A percentile compares a stretch with the other conserved stretches of the same genome.
Evolutionary conservation across 2,113 vertebrate genomes (phyloP).

Genomic region (Tragelaphus buxtoni): DNA sequence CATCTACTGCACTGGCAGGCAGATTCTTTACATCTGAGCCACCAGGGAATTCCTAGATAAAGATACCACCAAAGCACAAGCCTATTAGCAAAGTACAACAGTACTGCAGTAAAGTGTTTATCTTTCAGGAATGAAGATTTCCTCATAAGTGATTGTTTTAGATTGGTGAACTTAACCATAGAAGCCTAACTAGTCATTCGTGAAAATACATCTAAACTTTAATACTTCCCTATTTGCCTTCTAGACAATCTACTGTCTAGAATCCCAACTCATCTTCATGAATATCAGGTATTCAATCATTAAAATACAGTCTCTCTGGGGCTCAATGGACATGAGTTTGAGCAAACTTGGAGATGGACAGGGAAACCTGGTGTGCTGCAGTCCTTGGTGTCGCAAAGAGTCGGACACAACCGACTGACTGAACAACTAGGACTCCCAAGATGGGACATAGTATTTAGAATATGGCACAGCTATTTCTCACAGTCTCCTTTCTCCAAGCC

Average conservation of each 20-base stretch:
- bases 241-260: background rate
- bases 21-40: background rate
- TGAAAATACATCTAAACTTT: background rate
- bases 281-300: background rate
- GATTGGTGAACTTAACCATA: background rate
- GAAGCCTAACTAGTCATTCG: background rate
- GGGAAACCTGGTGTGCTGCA: background rate
- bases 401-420: background rate
- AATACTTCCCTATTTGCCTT: background rate
- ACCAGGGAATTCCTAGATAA: background rate
- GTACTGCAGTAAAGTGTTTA: background rate
- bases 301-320: background rate
- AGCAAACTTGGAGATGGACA: background rate
- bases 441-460: background rate
- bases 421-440: background rate
- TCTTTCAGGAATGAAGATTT: background rate
- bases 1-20: background rate
- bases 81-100: background rate
- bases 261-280: background rate
- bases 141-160: background rate
- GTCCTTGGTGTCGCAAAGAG: background rate
- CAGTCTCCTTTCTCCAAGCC: background rate
- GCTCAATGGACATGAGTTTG: background rate
- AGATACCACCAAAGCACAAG: background rate
- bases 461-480: background rate